Evolutionary conservation across 2,797 vertebrate genomes (phyloP).

Genomic region (Carduelis carduelis): DNA sequence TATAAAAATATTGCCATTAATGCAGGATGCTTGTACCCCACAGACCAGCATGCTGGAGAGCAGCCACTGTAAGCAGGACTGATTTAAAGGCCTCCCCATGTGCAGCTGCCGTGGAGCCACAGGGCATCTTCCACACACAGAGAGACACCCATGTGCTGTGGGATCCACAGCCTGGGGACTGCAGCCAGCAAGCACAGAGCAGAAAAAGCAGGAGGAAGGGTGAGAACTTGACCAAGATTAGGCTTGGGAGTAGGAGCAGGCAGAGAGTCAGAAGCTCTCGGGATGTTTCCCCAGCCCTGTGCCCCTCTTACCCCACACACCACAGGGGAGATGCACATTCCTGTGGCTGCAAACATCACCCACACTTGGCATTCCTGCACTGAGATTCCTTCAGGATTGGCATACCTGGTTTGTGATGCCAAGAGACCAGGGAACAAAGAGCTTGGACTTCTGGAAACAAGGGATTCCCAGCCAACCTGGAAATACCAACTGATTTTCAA

Average conservation of each 20-base stretch:
- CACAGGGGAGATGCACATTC: background rate
- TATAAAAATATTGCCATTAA: background rate
- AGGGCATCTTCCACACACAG: background rate
- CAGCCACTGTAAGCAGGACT: background rate
- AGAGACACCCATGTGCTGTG: fast-evolving
- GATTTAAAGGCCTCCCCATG: background rate
- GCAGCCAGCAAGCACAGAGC: background rate
- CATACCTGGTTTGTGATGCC: background rate
- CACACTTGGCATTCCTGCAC: background rate
- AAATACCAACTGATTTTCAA: background rate
- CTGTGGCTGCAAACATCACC: background rate
- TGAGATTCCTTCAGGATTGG: background rate
- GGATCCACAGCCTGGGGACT: background rate
- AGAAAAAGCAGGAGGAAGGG: background rate
- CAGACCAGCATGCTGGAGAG: background rate
- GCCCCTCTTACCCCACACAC: background rate
- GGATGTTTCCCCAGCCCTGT: background rate
- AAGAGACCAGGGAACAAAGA: background rate
- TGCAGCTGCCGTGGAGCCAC: background rate
- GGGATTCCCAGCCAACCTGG: background rate
- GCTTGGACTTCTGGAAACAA: background rate
- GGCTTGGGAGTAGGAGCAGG: background rate
- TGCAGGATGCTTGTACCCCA: background rate
- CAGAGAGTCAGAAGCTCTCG: background rate
- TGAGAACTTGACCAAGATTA: background rate